A percentile compares a stretch with the other conserved stretches of the same genome.
phyloP scores from a whole-genome alignment of 53 echinoderm and acorn worm species.

The Crossaster papposus region DNA sequence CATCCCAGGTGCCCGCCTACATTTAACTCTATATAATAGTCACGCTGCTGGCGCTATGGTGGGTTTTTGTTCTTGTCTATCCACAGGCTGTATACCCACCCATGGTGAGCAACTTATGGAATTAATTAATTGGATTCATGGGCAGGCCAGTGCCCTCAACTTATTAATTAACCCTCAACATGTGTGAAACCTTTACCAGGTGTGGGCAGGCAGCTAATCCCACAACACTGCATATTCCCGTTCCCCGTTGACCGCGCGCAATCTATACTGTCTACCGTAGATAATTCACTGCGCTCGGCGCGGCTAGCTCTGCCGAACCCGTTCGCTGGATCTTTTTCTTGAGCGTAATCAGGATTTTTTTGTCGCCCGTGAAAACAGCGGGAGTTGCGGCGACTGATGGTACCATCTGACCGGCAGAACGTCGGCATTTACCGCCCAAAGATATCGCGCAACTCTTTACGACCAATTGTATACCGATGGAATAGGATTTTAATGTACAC shows the following conservation, averaged over 20 bases:
- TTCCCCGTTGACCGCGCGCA: neutral
- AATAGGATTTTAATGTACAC: no score
- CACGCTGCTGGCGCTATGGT: no score
- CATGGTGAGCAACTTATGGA: neutral
- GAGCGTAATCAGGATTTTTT: neutral
- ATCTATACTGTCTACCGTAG: neutral
- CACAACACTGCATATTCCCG: neutral
- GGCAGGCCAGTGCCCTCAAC: neutral
- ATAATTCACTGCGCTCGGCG: slow-evolving; percentile 2
- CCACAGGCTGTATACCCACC: neutral
- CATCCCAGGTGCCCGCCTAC: no score
- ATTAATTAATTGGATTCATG: neutral
- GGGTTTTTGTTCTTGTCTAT: neutral
- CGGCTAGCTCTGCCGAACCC: neutral
- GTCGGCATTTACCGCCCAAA: neutral
- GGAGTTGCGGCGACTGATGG: slow-evolving; percentile 19
- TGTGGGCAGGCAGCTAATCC: neutral
- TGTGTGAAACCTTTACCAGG: slow-evolving; percentile 14
- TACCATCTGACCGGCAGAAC: slow-evolving; percentile 15
- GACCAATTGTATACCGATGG: no score
- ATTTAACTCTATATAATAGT: no score
- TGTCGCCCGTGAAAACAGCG: slow-evolving; percentile 33
- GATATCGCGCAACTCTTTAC: no score
- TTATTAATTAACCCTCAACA: neutral
- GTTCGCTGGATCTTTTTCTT: neutral